Base-by-base conservation (phyloP, 2,113 vertebrate species). In the Rhynchopsitta pachyrhyncha region DNA sequence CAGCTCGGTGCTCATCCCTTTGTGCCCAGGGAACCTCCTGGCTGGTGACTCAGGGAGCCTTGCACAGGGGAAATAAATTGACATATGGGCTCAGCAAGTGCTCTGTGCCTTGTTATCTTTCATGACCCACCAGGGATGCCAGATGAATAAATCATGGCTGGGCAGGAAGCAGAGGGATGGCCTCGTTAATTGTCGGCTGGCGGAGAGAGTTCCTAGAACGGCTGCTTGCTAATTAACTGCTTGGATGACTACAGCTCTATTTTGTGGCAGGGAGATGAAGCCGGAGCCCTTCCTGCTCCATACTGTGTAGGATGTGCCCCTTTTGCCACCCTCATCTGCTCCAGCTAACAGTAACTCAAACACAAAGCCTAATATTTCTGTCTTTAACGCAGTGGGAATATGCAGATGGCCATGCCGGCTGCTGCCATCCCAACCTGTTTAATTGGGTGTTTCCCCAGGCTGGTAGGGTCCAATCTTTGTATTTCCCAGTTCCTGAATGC, bases 111-210 rank as follows among this genome's bases (percentile, higher is more conserved):
- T 39, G 90, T 97, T 97, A 66, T 96, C 94, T 82, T 70, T 18
- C 11, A 2, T 10, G 77, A 88, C 95, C 92, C 88, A 13, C 67
- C 1, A 13, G 87, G 82, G 92, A 59, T 94, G 89, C 64, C n/a
- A 20, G 60, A 97, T 98, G 95, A 98, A 98, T 98, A 98, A 98
- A 95, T 98, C 94, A 98, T 92, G 80, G 62, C 12, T 1, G 93
- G 83, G 97, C 96, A 97, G 97, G 95, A 97, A 91, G 97, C 91
- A 81, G 95, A 98, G 97, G 84, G 89, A 94, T 77, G 88, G 95
- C 95, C 90, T 93, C 62, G 13, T 95, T 97, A 97, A 96, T 94
- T 94, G 92, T 66, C 44, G 28, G 85, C 62, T 92, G 55, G 87
- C 24, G 5, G 57, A 91, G 82, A 2, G 29, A 52, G 16, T 73